Conservation (phyloP, 2,888 invertebrate species). For the Furcula furcula region DNA sequence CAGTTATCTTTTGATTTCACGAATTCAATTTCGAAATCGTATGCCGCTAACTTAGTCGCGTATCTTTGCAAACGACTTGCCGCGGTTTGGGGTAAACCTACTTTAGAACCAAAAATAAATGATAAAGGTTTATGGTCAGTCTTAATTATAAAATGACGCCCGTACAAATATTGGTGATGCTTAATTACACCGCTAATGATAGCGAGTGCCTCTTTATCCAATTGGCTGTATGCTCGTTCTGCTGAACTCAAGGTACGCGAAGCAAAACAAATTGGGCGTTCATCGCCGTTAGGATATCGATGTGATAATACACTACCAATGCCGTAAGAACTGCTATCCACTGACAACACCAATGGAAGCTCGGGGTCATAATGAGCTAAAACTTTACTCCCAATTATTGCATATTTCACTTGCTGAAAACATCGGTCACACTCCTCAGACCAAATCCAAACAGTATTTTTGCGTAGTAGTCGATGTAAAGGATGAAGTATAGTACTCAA, state of each 20-base stretch:
- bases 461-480: constrained; percentile 7
- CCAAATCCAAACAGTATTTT: constrained; percentile 5
- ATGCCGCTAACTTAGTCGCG: constrained; percentile 5
- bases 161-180: constrained; percentile 12
- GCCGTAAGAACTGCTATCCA: constrained; percentile 22
- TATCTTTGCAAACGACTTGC: constrained; percentile 11
- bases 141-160: constrained; percentile 7
- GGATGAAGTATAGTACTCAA: constrained; percentile 6
- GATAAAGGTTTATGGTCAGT: constrained; percentile 9
- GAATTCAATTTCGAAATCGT: constrained; percentile 4
- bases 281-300: constrained; percentile 15
- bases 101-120: constrained; percentile 10
- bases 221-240: constrained; percentile 7
- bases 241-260: constrained; percentile 11
- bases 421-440: neutral
- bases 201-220: constrained; percentile 12
- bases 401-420: constrained; percentile 5
- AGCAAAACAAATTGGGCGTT: constrained; percentile 8
- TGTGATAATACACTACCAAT: constrained; percentile 23
- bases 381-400: constrained; percentile 7
- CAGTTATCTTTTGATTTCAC: constrained; percentile 2
- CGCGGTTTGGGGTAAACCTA: constrained; percentile 9
- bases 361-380: constrained; percentile 19
- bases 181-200: constrained; percentile 6
- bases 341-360: constrained; percentile 15